phyloP scores from a whole-genome alignment of 2,797 vertebrate species.

The Echiichthys vipera region DNA sequence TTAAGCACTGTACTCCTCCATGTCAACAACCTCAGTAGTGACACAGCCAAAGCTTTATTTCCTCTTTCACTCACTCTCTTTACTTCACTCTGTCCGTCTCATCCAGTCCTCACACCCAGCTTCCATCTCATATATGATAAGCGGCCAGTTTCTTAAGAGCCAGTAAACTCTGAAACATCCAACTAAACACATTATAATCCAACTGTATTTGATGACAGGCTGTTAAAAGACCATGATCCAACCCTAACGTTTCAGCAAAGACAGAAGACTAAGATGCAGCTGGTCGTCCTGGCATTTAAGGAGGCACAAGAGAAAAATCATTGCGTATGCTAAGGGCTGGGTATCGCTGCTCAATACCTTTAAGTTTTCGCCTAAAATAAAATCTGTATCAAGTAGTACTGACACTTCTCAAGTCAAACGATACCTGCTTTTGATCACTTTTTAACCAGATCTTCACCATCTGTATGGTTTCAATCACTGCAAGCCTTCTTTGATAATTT shows the following conservation, averaged over 20 bases:
- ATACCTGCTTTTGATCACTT: no score
- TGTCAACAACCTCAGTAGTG: slow-evolving; percentile 68
- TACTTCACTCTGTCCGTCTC: slow-evolving; percentile 3
- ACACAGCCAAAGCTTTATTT: slow-evolving; percentile 68
- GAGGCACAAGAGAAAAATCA: slow-evolving; percentile 13
- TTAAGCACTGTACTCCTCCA: slow-evolving; percentile 60
- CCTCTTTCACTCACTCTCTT: slow-evolving; percentile 19
- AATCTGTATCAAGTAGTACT: no score
- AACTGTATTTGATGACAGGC: slow-evolving; percentile 25
- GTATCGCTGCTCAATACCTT: no score
- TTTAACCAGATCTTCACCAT: no score
- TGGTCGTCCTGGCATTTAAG: slow-evolving; percentile 16
- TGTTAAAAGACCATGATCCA: slow-evolving; percentile 14
- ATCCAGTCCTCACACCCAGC: slow-evolving; percentile 13
- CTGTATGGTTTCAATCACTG: no score
- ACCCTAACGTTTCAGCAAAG: slow-evolving; percentile 7
- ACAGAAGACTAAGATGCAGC: background rate
- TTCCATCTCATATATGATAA: slow-evolving; percentile 33
- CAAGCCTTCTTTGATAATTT: no score
- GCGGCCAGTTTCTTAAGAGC: slow-evolving; percentile 6
- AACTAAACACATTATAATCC: slow-evolving; percentile 7
- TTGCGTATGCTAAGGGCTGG: no score
- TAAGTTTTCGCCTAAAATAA: no score
- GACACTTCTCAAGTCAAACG: no score
- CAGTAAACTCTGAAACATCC: slow-evolving; percentile 32